Evolutionary conservation across 1,140 invertebrate genomes (phyloP), one percentile per base, ranked within the genome.

Genomic region (Brachionus rubens): DNA sequence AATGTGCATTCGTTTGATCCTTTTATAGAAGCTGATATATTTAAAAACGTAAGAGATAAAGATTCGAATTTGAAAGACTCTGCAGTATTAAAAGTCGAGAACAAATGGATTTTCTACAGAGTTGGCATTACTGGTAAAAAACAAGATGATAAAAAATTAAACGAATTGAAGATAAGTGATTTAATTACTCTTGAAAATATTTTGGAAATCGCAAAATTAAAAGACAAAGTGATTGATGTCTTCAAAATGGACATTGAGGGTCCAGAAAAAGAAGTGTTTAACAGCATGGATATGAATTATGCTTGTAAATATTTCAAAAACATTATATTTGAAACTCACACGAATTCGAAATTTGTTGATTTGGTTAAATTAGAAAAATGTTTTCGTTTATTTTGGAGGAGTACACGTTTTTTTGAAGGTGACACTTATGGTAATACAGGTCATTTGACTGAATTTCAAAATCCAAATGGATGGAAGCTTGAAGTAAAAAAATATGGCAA

Each of bases 391-490:
- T 59, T 24, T 40, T 33, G n/a, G 12, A 30, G 54, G 26, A 40
- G 36, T 21, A 40, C 54, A n/a, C n/a, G 54, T 7, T 59, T 59
- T 40, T 59, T 59, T 40, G 16, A 14, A 16, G 54, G 28, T n/a
- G 54, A 59, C 16, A 12, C 16, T 12, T n/a, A 7, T 14, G 21
- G 9, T 30, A 7, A 14, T 16, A 40, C 28, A 1, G 54, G 54
- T n/a, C 54, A 59, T 59, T 40, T 59, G 14, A 59, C 28, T 1
- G 54, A 59, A 40, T 59, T 33, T 59, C 54, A 59, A 59, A 59
- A 30, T 59, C 28, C 28, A 10, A 30, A 40, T 14, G 28, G 28
- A 6, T 30, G 28, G 28, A 59, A 30, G 16, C 28, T 59, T 14
- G 54, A 59, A n/a, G 6, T 40, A 1, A 59, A 59, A 40, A 10